Percentiles rank a stretch among this genome's conserved stretches.
Conservation (phyloP, 2,888 invertebrate species). For the Mylabris sibirica region DNA sequence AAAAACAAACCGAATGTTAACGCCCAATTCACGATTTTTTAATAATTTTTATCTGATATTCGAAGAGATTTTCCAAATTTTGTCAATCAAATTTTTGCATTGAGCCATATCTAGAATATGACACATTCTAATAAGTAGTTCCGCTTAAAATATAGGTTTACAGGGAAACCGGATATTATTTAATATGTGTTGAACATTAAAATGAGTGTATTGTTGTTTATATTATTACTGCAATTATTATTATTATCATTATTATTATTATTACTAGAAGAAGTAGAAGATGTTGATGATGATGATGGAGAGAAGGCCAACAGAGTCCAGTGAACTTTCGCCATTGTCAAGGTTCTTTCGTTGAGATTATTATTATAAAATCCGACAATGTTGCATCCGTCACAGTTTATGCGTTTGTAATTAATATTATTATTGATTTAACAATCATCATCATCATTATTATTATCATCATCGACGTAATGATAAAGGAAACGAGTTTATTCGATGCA, state of each 20-base stretch:
- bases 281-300: not conserved
- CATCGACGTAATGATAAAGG: not conserved
- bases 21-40: not conserved
- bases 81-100: no score
- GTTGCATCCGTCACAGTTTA: conserved; percentile 24
- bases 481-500: not conserved
- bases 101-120: no score
- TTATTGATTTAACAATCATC: conserved; percentile 20
- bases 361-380: conserved; percentile 15
- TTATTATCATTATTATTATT: not conserved
- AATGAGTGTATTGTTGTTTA: no score
- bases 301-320: conserved; percentile 41
- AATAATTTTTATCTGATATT: not conserved
- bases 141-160: conserved; percentile 39
- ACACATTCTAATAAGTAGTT: not conserved
- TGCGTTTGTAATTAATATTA: conserved; percentile 26
- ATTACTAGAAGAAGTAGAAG: not conserved
- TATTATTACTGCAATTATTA: not conserved
- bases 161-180: conserved; percentile 42
- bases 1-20: no score
- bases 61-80: no score
- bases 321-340: conserved; percentile 37
- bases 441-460: conserved; percentile 4
- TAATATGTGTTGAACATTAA: not conserved
- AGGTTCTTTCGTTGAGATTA: conserved; percentile 27